Evolutionary conservation across 2,888 invertebrate species (phyloP).

Genomic region (Parnassius apollo): DNA sequence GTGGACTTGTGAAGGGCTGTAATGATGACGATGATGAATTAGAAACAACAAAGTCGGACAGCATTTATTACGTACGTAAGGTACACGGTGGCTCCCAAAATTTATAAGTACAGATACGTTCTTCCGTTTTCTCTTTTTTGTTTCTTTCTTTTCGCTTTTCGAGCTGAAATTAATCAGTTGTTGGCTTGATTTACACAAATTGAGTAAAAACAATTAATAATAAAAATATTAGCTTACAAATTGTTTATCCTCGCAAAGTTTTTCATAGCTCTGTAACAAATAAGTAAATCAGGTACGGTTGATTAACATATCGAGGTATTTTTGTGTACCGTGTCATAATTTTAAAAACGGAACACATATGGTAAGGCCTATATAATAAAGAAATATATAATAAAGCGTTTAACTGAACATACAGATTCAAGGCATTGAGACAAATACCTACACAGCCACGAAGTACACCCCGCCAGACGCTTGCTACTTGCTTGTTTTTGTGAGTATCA

Average conservation of each 20-base stretch:
- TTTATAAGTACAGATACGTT: slow-evolving; percentile 60
- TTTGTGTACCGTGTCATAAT: too few species aligned
- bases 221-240: slow-evolving; percentile 52
- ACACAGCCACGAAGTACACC: too few species aligned
- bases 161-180: slow-evolving; percentile 42
- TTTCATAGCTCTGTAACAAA: slow-evolving; percentile 62
- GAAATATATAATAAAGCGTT: too few species aligned
- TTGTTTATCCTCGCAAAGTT: slow-evolving; percentile 40
- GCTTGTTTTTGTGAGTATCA: too few species aligned
- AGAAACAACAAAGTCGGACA: background rate
- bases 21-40: too few species aligned
- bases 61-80: slow-evolving; percentile 49
- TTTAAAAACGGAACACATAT: too few species aligned
- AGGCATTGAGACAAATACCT: too few species aligned
- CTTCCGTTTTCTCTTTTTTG: slow-evolving; percentile 46
- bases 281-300: background rate
- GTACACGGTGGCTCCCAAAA: slow-evolving; percentile 71
- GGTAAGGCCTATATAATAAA: too few species aligned
- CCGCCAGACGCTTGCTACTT: too few species aligned
- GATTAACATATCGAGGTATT: too few species aligned
- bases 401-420: too few species aligned
- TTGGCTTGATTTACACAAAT: background rate
- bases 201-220: background rate
- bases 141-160: slow-evolving; percentile 60
- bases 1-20: too few species aligned